Evolutionary conservation across 2,888 invertebrate genomes (phyloP), one percentile per base, ranked within the genome.

Genomic region (Exocentrus adspersus): DNA sequence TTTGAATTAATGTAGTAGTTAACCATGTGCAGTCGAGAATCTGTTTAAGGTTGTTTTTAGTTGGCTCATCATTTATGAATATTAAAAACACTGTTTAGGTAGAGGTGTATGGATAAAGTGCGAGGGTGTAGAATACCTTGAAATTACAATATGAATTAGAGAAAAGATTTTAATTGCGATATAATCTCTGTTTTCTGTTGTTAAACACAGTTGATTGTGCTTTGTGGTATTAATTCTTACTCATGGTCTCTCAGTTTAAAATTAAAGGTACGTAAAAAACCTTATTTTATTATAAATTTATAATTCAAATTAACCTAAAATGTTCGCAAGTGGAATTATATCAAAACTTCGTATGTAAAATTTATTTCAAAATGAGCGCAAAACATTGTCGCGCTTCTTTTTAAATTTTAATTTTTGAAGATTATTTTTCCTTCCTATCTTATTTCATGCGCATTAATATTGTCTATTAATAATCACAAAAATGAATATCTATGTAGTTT

Each of bases 71-170:
- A 19, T 24, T 54, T 9, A 19, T 16, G 45, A 54, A 54, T 45
- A 28, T 24, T 54, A 57, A 51, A 43, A 50, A 61, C 28, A 37
- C 30, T 42, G 30, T 24, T 59, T 30, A 7, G 16, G 63, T 52
- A 65, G 63, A 68, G 68, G 68, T 60, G 61, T 59, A 45, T 12
- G 46, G 48, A 50, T 28, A 48, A 43, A 24, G 30, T 64, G 65
- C 60, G 68, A 59, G 63, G 68, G 68, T 59, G 65, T 60, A 41
- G 19, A 20, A 42, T 56, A 62, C 68, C 68, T 64, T 68, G 68
- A 64, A 56, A 60, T 51, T 56, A 51, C 48, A 51, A 52, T 60
- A 19, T 62, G 61, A 62, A 62, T 62, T 60, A 52, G n/a, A 19
- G 30, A 51, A 51, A 10, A 32, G 30, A 43, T 20, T 42, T 42